phyloP scores from a whole-genome alignment of 2,888 invertebrate species.

The Cactoblastis cactorum region DNA sequence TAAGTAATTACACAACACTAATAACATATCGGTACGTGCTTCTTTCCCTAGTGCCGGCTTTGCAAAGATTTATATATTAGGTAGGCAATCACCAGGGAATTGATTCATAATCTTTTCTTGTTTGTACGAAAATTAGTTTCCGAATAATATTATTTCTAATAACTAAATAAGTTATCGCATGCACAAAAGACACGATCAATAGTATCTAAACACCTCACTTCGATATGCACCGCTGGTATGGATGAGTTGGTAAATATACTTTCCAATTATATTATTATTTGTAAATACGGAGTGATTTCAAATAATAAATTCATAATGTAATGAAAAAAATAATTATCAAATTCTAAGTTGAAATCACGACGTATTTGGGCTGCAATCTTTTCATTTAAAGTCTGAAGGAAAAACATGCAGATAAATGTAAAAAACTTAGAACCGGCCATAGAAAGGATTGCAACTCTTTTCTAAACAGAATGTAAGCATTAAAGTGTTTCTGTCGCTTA shows the following conservation, averaged over 20 bases:
- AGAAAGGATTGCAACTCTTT: constrained; percentile 37
- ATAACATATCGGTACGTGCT: constrained; percentile 43
- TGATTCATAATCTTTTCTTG: background rate
- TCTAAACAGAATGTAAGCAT: constrained; percentile 29
- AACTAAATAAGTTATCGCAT: constrained; percentile 24
- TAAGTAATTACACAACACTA: constrained; percentile 55
- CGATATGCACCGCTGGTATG: constrained; percentile 79
- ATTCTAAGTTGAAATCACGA: constrained; percentile 38
- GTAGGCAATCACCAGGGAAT: constrained; percentile 26
- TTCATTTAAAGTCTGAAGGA: constrained; percentile 29
- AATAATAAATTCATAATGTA: no score
- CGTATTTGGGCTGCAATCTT: constrained; percentile 37
- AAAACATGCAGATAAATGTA: constrained; percentile 31
- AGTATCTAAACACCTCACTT: constrained; percentile 46
- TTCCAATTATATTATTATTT: constrained; percentile 30
- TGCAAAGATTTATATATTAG: constrained; percentile 20
- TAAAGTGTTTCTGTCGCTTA: constrained; percentile 26
- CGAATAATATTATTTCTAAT: background rate
- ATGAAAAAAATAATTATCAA: constrained; percentile 13
- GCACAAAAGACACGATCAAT: constrained; percentile 44
- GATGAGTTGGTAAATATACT: constrained; percentile 68
- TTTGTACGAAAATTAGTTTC: background rate
- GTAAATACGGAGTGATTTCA: constrained; percentile 35
- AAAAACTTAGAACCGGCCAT: constrained; percentile 23
- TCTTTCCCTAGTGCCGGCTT: constrained; percentile 30